Evolutionary conservation across 2,113 vertebrate species (phyloP).

Genomic region (Nyctereutes procyonoides): DNA sequence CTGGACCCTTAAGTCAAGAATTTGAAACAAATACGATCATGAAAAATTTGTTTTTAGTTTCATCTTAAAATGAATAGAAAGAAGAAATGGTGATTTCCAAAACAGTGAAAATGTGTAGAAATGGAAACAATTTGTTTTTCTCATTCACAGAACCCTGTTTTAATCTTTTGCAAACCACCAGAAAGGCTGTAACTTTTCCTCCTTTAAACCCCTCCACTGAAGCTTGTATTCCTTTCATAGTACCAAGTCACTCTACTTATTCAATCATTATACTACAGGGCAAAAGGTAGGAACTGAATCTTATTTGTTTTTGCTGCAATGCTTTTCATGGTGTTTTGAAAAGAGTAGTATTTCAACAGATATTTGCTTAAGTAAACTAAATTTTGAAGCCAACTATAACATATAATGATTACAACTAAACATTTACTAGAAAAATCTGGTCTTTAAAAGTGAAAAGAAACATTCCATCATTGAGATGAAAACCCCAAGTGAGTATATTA

Average conservation of each 20-base stretch:
- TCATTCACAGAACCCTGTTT: neutral
- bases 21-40: neutral
- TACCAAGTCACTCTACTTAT: neutral
- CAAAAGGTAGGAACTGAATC: neutral
- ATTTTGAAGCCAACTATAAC: constrained; percentile 27
- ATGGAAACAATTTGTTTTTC: neutral
- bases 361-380: constrained; percentile 14
- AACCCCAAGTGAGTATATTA: neutral
- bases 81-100: neutral
- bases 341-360: constrained; percentile 47
- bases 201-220: neutral
- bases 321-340: constrained; percentile 13
- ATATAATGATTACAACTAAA: neutral
- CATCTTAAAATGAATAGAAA: constrained; percentile 59
- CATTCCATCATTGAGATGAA: neutral
- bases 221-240: neutral
- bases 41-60: constrained; percentile 24
- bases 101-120: constrained; percentile 13
- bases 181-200: neutral
- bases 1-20: neutral
- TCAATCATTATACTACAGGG: neutral
- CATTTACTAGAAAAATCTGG: neutral
- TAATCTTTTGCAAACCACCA: neutral
- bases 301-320: neutral
- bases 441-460: constrained; percentile 38